Base-by-base conservation (phyloP, 1,140 invertebrate species). In the Heliothis subflexa region DNA sequence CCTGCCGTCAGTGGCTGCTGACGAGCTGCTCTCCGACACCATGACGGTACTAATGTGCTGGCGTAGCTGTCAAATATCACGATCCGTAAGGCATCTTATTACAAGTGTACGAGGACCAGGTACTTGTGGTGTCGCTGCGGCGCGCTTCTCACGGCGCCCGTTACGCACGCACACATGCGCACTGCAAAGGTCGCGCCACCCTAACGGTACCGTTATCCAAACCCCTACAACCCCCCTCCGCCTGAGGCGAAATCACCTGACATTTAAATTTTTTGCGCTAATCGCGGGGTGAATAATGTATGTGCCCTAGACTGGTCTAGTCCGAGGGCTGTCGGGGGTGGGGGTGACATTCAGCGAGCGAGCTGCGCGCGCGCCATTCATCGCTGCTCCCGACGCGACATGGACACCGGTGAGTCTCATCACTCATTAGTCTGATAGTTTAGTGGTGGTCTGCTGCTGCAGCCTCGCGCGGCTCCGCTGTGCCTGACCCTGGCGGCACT, bases 371-470 rank as follows among this genome's bases (percentile, higher is more conserved):
- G 71, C 75, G 82, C 62, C 80, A 81, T 79, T 83, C 80, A 81
- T 57, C 80, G 80, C 74, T 18, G 79, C 79, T 40, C 59, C 75
- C 64, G 78, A 18, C 54, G 18, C 68, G 68, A 50, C 76, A 90
- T 90, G 85, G 85, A 86, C 64, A 66, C 81, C 71, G 85, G 89
- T 90, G 88, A 90, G 87, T 88, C 71, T 66, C 68, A 50, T 50
- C 50, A 55, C 66, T 50, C 66, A 50, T 66, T 66, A 14, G 59
- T 62, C 33, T 62, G 5, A 40, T 33, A 14, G 10, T 40, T 61
- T 64, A 71, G 62, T 49, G 54, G 33, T 7, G 33, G 33, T 33
- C 3, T 7, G 33, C 3, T 7, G 33, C 3, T 33, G 33, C 33
- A 5, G 33, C 33, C 33, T 33, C 33, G 33, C 3, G 33, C 33